These are phyloP conservation scores for Sciaenops ocellatus DNA, from an alignment of 2,797 vertebrate genomes.

Conservation along the genomic window DNA sequence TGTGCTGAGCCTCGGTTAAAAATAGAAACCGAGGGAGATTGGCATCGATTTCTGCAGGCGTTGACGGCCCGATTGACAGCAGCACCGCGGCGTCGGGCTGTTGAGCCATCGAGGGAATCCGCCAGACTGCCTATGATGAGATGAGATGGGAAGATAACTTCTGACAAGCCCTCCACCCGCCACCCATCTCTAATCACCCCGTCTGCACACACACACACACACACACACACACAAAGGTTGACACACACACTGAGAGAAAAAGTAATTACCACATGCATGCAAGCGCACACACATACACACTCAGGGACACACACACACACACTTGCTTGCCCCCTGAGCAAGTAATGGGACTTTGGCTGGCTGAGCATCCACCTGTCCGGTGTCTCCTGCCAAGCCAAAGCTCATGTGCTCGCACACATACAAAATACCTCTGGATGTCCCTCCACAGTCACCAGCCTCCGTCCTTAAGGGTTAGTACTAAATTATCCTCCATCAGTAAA, in stretches of 20 bases:
- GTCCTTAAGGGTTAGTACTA: slow-evolving; percentile 68
- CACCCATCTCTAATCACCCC: slow-evolving; percentile 80
- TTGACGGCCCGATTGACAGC: slow-evolving; percentile 84
- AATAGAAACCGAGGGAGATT: slow-evolving; percentile 83
- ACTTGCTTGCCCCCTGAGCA: slow-evolving; percentile 71
- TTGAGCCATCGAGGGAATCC: slow-evolving; percentile 85
- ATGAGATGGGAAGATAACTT: slow-evolving; percentile 85
- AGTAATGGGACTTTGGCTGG: slow-evolving; percentile 82
- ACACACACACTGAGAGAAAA: slow-evolving; percentile 62
- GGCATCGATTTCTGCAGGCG: slow-evolving; percentile 85
- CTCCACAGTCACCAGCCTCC: slow-evolving; percentile 59
- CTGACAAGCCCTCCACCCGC: slow-evolving; percentile 81
- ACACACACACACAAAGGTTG: slow-evolving; percentile 40
- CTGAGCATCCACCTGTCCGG: slow-evolving; percentile 82
- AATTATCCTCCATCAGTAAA: slow-evolving; percentile 73
- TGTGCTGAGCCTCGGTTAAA: slow-evolving; percentile 79
- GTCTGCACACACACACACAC: slow-evolving; percentile 52
- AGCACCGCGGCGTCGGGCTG: slow-evolving; percentile 68
- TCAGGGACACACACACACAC: slow-evolving; percentile 33
- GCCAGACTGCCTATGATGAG: slow-evolving; percentile 82
- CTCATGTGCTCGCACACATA: slow-evolving; percentile 76
- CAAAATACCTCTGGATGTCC: slow-evolving; percentile 79
- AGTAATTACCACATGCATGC: slow-evolving; percentile 80
- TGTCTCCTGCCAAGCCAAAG: slow-evolving; percentile 80
- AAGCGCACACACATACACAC: slow-evolving; percentile 25